These are phyloP conservation scores for Drosophila prostipennis DNA, from an alignment of 2,888 invertebrate species.

Conservation along the genomic window DNA sequence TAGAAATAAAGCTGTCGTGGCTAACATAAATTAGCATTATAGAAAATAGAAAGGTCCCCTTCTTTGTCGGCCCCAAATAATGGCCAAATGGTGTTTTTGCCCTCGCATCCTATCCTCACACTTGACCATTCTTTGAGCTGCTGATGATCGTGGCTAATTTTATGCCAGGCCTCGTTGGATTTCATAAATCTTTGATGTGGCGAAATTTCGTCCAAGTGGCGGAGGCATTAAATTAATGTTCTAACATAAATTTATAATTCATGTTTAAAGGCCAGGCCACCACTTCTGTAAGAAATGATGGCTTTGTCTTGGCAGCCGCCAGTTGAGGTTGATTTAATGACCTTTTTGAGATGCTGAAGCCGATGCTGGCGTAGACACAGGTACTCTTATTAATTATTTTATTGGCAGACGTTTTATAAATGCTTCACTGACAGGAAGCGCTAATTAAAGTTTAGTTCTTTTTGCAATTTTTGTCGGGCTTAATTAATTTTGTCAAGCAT, in stretches of 20 bases:
- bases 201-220: slow-evolving; percentile 47
- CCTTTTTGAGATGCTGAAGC: slow-evolving; percentile 52
- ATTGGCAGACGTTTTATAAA: slow-evolving; percentile 66
- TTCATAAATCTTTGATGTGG: slow-evolving; percentile 39
- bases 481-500: slow-evolving; percentile 53
- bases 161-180: slow-evolving; percentile 24
- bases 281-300: slow-evolving; percentile 52
- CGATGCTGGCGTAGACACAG: slow-evolving; percentile 40
- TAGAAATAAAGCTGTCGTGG: slow-evolving; percentile 61
- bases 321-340: slow-evolving; percentile 61
- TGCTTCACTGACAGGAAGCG: slow-evolving; percentile 42
- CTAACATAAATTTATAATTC: slow-evolving; percentile 63
- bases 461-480: slow-evolving; percentile 33
- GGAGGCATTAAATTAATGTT: slow-evolving; percentile 65
- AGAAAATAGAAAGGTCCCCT: slow-evolving; percentile 56
- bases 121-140: slow-evolving; percentile 44
- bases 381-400: slow-evolving; percentile 69
- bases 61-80: slow-evolving; percentile 24
- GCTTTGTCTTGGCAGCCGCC: slow-evolving; percentile 30
- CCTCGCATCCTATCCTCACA: slow-evolving; percentile 41
- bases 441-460: slow-evolving; percentile 60
- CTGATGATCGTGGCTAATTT: slow-evolving; percentile 63
- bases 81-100: slow-evolving; percentile 59
- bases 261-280: slow-evolving; percentile 33
- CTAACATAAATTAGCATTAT: slow-evolving; percentile 59